These are phyloP conservation scores for Pseudococcus jackbeardsleyi DNA, from an alignment of 2,888 invertebrate species.

Conservation along the genomic window DNA sequence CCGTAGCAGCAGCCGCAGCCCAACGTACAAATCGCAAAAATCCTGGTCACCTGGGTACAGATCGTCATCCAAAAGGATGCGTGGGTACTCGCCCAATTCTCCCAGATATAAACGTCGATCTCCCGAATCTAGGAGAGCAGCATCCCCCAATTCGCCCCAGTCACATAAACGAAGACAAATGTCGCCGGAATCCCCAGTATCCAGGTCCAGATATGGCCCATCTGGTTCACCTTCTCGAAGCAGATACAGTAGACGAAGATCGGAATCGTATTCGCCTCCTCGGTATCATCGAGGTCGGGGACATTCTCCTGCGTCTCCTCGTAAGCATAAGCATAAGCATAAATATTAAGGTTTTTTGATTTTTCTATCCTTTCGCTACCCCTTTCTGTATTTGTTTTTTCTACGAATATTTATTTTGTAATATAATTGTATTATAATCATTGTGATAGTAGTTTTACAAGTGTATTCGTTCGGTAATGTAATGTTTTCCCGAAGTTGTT, in stretches of 20 bases:
- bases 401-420: slow-evolving; percentile 26
- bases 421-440: slow-evolving; percentile 4
- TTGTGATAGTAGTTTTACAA: slow-evolving; percentile 22
- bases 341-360: slow-evolving; percentile 69
- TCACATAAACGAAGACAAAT: slow-evolving; percentile 66
- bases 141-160: slow-evolving; percentile 69
- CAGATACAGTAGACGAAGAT: slow-evolving; percentile 70
- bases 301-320: slow-evolving; percentile 68
- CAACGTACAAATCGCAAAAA: slow-evolving; percentile 65
- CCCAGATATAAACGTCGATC: slow-evolving; percentile 68
- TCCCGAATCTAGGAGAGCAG: slow-evolving; percentile 69
- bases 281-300: slow-evolving; percentile 69
- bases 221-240: slow-evolving; percentile 70
- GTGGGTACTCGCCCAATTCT: slow-evolving; percentile 68
- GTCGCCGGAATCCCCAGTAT: slow-evolving; percentile 69
- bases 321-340: slow-evolving; percentile 73
- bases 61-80: slow-evolving; percentile 66
- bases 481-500: background rate
- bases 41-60: slow-evolving; percentile 64
- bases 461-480: slow-evolving; percentile 13
- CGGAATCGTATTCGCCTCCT: slow-evolving; percentile 70
- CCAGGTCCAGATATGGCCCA: slow-evolving; percentile 71
- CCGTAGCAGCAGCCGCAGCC: slow-evolving; percentile 67
- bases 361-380: background rate
- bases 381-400: background rate